Evolutionary conservation across 2,888 invertebrate species (phyloP).

Genomic region (Phalera bucephala): DNA sequence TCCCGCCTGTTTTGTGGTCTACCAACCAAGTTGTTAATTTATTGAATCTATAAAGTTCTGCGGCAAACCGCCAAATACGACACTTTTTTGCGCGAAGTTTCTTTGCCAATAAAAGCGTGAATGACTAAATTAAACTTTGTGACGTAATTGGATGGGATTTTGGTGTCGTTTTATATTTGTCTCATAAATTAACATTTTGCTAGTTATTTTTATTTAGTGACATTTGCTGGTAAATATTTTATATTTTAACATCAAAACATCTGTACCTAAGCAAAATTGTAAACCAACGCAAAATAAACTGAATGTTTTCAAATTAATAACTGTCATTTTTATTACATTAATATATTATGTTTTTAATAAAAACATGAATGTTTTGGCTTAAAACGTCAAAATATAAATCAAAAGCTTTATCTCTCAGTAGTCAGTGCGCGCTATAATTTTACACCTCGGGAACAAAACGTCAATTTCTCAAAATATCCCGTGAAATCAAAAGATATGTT

Average conservation of each 20-base stretch:
- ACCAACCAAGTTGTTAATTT: conserved; percentile 36
- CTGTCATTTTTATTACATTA: conserved; percentile 63
- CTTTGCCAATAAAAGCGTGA: conserved; percentile 12
- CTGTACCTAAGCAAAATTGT: conserved; percentile 2
- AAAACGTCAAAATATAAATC: conserved; percentile 74
- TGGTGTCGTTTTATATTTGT: too few relatives aligned
- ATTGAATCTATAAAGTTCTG: conserved; percentile 36
- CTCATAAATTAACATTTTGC: too few relatives aligned
- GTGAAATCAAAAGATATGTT: conserved; percentile 45
- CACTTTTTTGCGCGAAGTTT: conserved; percentile 29
- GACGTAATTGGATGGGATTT: conserved; percentile 7
- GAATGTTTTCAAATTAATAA: conserved; percentile 39
- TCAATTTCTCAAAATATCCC: conserved; percentile 58
- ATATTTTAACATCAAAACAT: too few relatives aligned
- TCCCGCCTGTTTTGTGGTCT: conserved; percentile 38
- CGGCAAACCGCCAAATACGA: conserved; percentile 39
- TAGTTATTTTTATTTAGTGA: not conserved
- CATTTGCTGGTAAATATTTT: too few relatives aligned
- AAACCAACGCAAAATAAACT: conserved; percentile 18
- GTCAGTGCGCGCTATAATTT: conserved; percentile 57
- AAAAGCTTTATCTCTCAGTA: conserved; percentile 54
- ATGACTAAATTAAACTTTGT: conserved; percentile 19
- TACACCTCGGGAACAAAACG: conserved; percentile 67
- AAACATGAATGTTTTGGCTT: conserved; percentile 69
- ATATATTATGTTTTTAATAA: conserved; percentile 67